Evolutionary conservation across 2,113 vertebrate genomes (phyloP).

Genomic region (Sander lucioperca): DNA sequence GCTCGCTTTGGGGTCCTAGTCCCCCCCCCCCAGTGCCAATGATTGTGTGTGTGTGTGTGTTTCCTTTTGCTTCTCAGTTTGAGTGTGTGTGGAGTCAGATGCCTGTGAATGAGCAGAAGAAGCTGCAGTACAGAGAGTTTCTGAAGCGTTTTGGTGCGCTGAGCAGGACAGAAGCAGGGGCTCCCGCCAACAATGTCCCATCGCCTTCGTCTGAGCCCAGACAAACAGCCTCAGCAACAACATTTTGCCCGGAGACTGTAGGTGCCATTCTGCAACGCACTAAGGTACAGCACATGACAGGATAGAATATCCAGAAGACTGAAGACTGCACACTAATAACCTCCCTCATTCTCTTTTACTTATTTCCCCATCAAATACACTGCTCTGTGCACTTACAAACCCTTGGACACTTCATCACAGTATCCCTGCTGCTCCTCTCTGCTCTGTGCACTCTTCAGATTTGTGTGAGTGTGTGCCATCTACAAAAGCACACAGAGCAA

Average conservation of each 20-base stretch:
- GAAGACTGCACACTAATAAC: no score
- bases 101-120: conserved; percentile 69
- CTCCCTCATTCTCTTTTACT: background rate
- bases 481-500: background rate
- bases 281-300: conserved; percentile 51
- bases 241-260: conserved; percentile 29
- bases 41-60: conserved; percentile 70
- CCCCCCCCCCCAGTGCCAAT: background rate
- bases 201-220: background rate
- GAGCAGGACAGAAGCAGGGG: background rate
- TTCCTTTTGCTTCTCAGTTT: conserved; percentile 72
- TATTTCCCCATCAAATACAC: background rate
- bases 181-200: background rate
- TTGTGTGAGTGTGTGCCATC: background rate
- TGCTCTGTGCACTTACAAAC: background rate
- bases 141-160: conserved; percentile 74
- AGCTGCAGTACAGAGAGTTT: conserved; percentile 77
- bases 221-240: background rate
- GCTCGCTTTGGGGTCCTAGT: conserved; percentile 25
- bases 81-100: conserved; percentile 82
- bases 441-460: background rate
- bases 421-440: background rate
- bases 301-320: background rate
- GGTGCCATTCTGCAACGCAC: conserved; percentile 37
- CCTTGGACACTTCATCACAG: background rate